These are phyloP conservation scores for Trematocara stigmaticum DNA, from an alignment of 2,113 vertebrate species.

Conservation along the genomic window DNA sequence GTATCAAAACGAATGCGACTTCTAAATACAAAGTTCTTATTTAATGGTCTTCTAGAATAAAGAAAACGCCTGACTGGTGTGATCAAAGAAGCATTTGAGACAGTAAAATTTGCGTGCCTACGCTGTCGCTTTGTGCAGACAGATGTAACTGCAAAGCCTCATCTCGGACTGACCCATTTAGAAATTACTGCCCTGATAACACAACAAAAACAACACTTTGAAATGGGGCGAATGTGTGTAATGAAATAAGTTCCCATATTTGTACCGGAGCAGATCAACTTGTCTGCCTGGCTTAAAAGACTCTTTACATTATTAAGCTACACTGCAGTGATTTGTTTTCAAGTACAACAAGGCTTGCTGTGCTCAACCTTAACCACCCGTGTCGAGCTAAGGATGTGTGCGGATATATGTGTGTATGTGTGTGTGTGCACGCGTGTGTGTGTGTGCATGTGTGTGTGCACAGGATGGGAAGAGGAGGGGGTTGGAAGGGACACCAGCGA, in stretches of 20 bases:
- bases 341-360: conserved; percentile 48
- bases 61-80: neutral
- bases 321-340: conserved; percentile 57
- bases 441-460: neutral
- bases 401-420: neutral
- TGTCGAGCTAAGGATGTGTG: neutral
- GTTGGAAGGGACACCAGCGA: neutral
- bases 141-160: neutral
- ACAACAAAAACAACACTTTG: conserved; percentile 52
- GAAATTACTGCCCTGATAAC: conserved; percentile 26
- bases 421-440: no score
- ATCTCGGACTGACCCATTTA: conserved; percentile 60
- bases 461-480: neutral
- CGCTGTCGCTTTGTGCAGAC: neutral
- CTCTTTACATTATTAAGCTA: conserved; percentile 63
- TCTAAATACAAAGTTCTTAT: neutral
- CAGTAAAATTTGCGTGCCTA: neutral
- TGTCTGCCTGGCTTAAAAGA: conserved; percentile 62
- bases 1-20: neutral
- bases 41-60: neutral
- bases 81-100: neutral
- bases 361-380: conserved; percentile 25
- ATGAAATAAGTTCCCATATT: conserved; percentile 64
- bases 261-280: conserved; percentile 64
- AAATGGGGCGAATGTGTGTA: conserved; percentile 12